Base-by-base conservation (phyloP, 2,113 vertebrate genomes). In the Alligator mississippiensis region DNA sequence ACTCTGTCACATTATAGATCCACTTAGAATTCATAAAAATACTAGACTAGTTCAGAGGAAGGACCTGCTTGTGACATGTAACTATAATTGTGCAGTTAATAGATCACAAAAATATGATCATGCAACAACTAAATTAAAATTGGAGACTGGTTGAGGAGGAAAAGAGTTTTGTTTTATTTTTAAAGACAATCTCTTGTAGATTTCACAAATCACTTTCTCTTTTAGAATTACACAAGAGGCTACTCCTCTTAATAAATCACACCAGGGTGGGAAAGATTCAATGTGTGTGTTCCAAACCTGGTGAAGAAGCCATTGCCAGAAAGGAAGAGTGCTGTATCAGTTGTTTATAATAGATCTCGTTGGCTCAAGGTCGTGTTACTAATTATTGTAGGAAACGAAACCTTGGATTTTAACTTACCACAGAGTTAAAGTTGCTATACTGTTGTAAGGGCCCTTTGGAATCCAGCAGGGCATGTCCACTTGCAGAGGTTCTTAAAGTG, bases 381-480 rank as follows among this genome's bases (percentile, higher is more conserved):
- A 38, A 72, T 34, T 30, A 4, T 80, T 86, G 8, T 79, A 77
- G 93, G 30, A 61, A 88, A 27, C 25, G 22, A 79, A 25, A 90
- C 74, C 10, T 63, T 60, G 17, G 58, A 34, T 62, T 84, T 79
- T 28, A 72, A 89, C 98, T 98, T 97, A 99, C 99, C 98, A 90
- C 96, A 80, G 96, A 76, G 77, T 88, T 97, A 54, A 97, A 93
- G 54, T 95, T 98, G 90, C 97, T 97, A 76, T 98, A 98, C 27
- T 99, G 98, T 22, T 97, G 98, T 47, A 98, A 97, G 80, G 98
- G 80, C 89, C 98, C 96, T 98, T 99, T 99, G 96, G 97, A 98
- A 19, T 98, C 98, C 83, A 95, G 88, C 55, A 72, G 94, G 84
- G 94, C 76, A 96, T 96, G 96, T 13, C 95, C 97, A 66, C 89